Conservation (phyloP, 2,113 vertebrate genomes). For the Lophochroa leadbeateri region DNA sequence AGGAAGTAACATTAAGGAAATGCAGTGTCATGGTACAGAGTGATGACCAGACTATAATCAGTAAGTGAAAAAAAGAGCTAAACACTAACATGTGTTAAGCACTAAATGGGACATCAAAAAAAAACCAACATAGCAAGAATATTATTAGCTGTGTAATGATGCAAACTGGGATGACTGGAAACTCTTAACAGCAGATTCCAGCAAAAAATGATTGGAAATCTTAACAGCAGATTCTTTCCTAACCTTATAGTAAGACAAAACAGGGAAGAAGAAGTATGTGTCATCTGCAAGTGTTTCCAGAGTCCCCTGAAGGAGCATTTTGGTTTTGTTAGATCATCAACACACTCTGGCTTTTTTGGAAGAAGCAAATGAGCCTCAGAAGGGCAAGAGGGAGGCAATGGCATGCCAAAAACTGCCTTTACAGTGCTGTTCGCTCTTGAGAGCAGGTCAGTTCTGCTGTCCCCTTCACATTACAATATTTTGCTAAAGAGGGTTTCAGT, state of each 20-base stretch:
- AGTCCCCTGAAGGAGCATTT: background rate
- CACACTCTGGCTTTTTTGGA: background rate
- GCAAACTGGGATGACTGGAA: background rate
- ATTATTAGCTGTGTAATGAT: background rate
- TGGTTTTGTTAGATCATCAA: background rate
- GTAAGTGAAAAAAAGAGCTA: background rate
- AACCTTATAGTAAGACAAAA: background rate
- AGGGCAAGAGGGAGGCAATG: background rate
- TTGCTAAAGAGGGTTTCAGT: background rate
- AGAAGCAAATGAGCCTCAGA: background rate
- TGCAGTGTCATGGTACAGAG: background rate
- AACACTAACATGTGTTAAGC: background rate
- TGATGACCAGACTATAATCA: background rate
- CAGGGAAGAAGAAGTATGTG: background rate
- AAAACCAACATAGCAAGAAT: background rate
- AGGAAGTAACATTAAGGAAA: background rate
- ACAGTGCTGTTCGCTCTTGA: background rate
- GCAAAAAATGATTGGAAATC: background rate
- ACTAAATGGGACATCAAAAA: background rate
- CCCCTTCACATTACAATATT: background rate
- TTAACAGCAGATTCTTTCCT: background rate
- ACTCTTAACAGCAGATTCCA: background rate
- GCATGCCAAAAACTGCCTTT: background rate
- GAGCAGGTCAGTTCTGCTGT: background rate
- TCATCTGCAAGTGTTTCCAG: background rate